Evolutionary conservation across 1,140 invertebrate species (phyloP).

Genomic region (Ephestia elutella): DNA sequence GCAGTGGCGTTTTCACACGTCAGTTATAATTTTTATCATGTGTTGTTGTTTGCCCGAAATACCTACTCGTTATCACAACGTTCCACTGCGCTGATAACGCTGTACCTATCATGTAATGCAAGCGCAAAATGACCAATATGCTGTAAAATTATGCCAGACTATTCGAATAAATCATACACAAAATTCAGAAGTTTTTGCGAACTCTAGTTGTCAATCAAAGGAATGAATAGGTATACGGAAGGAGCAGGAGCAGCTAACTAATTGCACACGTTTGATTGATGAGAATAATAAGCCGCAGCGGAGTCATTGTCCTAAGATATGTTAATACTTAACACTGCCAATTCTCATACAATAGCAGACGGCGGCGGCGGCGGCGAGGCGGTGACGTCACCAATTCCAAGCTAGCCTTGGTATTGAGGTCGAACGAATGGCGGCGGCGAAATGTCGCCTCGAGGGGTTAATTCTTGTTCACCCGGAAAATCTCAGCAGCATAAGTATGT

Average conservation of each 20-base stretch:
- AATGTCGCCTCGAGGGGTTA: conserved; percentile 48
- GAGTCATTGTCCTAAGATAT: conserved; percentile 59
- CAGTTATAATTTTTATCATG: conserved; percentile 54
- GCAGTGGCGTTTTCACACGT: conserved; percentile 41
- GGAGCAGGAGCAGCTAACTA: background rate
- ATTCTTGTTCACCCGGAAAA: conserved; percentile 35
- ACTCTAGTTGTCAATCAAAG: no score
- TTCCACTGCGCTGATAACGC: conserved; percentile 47
- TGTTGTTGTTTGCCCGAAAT: conserved; percentile 44
- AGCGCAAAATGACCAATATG: conserved; percentile 23
- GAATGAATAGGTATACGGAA: no score
- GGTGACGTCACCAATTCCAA: conserved; percentile 57
- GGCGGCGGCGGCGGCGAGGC: conserved; percentile 31
- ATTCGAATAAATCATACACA: conserved; percentile 4
- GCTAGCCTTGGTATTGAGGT: conserved; percentile 66
- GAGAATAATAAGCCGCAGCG: conserved; percentile 27
- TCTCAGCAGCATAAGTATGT: conserved; percentile 23
- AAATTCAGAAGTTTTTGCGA: no score
- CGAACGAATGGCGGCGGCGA: conserved; percentile 52
- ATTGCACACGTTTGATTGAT: conserved; percentile 11
- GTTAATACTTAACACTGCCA: conserved; percentile 44
- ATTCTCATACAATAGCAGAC: conserved; percentile 60
- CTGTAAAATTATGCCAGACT: conserved; percentile 16
- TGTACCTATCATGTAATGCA: conserved; percentile 37
- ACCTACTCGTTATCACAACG: conserved; percentile 51